phyloP scores from a whole-genome alignment of 2,888 invertebrate genomes.

The Pyrgus malvae region DNA sequence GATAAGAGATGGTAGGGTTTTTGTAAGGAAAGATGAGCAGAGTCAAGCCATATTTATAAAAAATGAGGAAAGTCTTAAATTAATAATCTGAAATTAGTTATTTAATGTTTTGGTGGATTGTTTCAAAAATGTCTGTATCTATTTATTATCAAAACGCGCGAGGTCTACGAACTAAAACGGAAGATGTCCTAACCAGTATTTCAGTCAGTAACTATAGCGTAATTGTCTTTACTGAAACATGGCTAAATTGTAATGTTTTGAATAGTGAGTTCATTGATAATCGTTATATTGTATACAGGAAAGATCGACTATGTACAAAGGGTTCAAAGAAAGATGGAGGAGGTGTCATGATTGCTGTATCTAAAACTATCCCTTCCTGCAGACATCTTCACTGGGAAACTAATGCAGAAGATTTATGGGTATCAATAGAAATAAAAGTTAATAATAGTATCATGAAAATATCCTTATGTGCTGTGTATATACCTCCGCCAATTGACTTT shows the following conservation, averaged over 20 bases:
- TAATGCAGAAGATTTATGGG: slow-evolving; percentile 23
- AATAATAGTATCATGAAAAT: not conserved
- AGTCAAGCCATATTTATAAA: no score
- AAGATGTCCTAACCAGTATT: slow-evolving; percentile 20
- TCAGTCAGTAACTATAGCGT: slow-evolving; percentile 13
- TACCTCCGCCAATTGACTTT: slow-evolving; percentile 25
- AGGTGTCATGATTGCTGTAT: slow-evolving; percentile 26
- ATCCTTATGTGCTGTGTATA: slow-evolving; percentile 22
- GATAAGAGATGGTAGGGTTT: no score
- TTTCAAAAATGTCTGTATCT: slow-evolving; percentile 1
- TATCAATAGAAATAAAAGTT: not conserved
- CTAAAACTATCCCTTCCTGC: slow-evolving; percentile 5
- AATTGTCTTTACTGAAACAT: slow-evolving; percentile 29
- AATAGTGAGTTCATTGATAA: slow-evolving; percentile 23
- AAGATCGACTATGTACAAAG: slow-evolving; percentile 10
- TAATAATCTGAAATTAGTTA: no score
- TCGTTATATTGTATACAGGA: slow-evolving; percentile 20
- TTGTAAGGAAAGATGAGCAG: no score
- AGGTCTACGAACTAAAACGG: slow-evolving; percentile 25
- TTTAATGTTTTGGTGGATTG: no score
- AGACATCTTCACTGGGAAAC: not conserved
- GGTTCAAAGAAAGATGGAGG: slow-evolving; percentile 24
- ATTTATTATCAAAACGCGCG: slow-evolving; percentile 27
- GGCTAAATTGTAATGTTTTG: no score
- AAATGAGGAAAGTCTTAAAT: no score